These are phyloP conservation scores for Clupea harengus DNA, from an alignment of 2,113 vertebrate species.

Conservation along the genomic window DNA sequence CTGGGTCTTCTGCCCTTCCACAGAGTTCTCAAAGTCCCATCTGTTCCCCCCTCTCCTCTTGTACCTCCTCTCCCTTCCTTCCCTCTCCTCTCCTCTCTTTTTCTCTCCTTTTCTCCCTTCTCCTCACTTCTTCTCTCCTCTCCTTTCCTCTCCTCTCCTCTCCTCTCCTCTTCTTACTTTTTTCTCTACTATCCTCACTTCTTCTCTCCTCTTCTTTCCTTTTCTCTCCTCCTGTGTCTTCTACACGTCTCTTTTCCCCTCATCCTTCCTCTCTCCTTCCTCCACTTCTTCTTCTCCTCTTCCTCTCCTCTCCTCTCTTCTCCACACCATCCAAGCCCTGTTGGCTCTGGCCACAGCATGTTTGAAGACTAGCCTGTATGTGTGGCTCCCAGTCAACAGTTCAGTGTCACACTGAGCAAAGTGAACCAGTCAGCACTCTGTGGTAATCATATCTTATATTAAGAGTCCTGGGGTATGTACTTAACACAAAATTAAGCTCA, in stretches of 20 bases:
- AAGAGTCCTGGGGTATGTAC: not conserved
- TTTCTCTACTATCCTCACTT: not conserved
- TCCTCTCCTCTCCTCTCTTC: not conserved
- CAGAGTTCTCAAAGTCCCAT: not conserved
- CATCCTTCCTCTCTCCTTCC: not conserved
- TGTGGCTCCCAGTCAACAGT: not conserved
- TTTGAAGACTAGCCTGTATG: not conserved
- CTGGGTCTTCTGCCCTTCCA: not conserved
- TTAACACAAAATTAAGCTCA: not conserved
- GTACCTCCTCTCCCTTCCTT: not conserved
- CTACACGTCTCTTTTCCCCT: not conserved
- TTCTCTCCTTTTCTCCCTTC: too few species aligned
- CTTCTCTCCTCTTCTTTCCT: not conserved
- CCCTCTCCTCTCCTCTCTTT: not conserved
- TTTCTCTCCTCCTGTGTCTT: not conserved
- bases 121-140: not conserved
- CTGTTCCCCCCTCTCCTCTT: slow-evolving; percentile 10
- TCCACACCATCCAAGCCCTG: not conserved
- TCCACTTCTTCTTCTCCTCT: not conserved
- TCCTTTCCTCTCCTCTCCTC: not conserved
- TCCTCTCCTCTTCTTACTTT: not conserved
- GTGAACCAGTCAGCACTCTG: not conserved
- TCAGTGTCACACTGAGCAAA: not conserved
- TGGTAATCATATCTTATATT: not conserved
- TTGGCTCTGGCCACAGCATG: not conserved